Conservation (phyloP, 2,113 vertebrate genomes). For the Channa argus region DNA sequence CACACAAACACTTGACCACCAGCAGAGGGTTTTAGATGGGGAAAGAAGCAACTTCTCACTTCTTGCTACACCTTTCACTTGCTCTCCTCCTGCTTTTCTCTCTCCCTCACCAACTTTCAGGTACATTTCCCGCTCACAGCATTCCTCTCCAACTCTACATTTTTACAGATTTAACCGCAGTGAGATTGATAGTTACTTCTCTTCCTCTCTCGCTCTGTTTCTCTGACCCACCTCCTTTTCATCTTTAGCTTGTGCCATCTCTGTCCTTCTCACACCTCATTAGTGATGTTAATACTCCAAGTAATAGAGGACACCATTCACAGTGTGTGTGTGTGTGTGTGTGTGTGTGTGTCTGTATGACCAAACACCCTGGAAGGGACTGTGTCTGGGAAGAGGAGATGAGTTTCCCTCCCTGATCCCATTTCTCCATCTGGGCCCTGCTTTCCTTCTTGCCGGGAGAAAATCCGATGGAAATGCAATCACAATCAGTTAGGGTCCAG, state of each 20-base stretch:
- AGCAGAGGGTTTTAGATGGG: conserved; percentile 22
- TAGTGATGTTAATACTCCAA: conserved; percentile 76
- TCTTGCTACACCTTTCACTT: conserved; percentile 7
- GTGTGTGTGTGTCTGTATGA: conserved; percentile 37
- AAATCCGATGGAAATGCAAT: conserved; percentile 81
- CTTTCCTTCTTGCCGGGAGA: conserved; percentile 64
- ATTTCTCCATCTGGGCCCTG: conserved; percentile 68
- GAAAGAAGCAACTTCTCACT: conserved; percentile 27
- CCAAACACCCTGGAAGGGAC: conserved; percentile 56
- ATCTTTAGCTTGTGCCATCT: conserved; percentile 63
- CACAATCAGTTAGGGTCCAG: conserved; percentile 79
- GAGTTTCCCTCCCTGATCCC: conserved; percentile 76
- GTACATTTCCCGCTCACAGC: conserved; percentile 14
- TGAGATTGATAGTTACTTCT: conserved; percentile 48
- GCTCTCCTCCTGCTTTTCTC: not conserved
- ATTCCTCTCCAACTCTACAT: conserved; percentile 34
- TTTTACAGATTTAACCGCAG: conserved; percentile 34
- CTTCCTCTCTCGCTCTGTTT: conserved; percentile 43
- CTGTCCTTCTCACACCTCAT: conserved; percentile 75
- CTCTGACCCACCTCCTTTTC: conserved; percentile 60
- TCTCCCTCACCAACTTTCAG: conserved; percentile 3
- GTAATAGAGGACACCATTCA: conserved; percentile 71
- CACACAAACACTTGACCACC: conserved; percentile 23
- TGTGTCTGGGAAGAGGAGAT: conserved; percentile 70
- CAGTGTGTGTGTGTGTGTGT: conserved; percentile 28